phyloP scores from a whole-genome alignment of 2,888 invertebrate genomes.

The Apantesis nais region DNA sequence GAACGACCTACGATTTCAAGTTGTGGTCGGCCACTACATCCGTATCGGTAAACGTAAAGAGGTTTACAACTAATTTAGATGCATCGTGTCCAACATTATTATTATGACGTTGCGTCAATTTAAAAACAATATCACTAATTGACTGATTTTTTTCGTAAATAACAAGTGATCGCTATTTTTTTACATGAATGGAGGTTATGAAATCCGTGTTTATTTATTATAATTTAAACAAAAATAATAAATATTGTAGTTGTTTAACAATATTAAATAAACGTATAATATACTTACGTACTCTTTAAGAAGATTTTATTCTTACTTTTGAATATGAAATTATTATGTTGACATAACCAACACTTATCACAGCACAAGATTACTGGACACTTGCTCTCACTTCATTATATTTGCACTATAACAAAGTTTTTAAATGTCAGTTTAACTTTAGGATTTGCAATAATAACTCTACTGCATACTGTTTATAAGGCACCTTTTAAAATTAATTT shows the following conservation, averaged over 20 bases:
- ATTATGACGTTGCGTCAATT: not conserved
- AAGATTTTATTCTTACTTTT: not conserved
- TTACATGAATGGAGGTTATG: constrained; percentile 1
- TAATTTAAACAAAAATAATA: not conserved
- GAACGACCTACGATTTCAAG: not conserved
- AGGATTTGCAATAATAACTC: no score
- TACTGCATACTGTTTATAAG: not conserved
- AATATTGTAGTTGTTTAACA: not conserved
- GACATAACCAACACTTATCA: not conserved
- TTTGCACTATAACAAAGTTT: not conserved
- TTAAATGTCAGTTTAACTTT: no score
- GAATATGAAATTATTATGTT: not conserved
- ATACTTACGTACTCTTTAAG: not conserved
- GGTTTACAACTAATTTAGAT: not conserved
- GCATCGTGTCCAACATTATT: not conserved
- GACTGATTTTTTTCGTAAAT: not conserved
- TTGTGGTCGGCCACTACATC: not conserved
- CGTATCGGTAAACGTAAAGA: not conserved
- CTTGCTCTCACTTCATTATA: not conserved
- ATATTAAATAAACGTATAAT: not conserved
- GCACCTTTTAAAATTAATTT: not conserved
- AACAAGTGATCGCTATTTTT: not conserved
- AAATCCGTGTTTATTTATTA: not conserved
- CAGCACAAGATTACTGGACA: not conserved
- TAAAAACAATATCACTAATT: not conserved